phyloP scores from a whole-genome alignment of 2,113 vertebrate genomes.

The Lonchura striata region DNA sequence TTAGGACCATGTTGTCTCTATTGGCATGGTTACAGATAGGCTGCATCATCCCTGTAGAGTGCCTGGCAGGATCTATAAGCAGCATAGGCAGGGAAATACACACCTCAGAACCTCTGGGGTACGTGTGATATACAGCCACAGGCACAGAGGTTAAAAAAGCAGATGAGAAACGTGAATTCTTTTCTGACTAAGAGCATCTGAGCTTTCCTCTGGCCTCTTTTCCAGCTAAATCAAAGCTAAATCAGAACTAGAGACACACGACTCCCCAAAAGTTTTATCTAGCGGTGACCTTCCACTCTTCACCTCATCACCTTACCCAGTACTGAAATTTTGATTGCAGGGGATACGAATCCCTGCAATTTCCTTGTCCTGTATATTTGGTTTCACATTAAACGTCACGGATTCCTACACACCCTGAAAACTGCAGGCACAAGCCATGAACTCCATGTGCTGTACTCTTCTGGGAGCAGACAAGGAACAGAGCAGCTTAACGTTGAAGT shows the following conservation, averaged over 20 bases:
- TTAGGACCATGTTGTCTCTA: not conserved
- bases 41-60: not conserved
- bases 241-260: not conserved
- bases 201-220: not conserved
- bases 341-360: not conserved
- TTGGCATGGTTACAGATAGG: not conserved
- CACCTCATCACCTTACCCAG: not conserved
- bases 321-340: not conserved
- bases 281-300: not conserved
- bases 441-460: not conserved
- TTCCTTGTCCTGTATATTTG: not conserved
- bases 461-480: not conserved
- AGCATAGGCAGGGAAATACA: not conserved
- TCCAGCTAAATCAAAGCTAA: not conserved
- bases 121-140: not conserved
- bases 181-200: not conserved
- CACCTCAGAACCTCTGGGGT: not conserved
- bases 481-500: not conserved
- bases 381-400: not conserved
- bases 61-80: conserved; percentile 3
- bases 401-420: not conserved
- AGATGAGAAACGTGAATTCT: not conserved
- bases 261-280: not conserved
- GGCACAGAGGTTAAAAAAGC: not conserved
- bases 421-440: not conserved